Evolutionary conservation across 2,888 invertebrate genomes (phyloP).

Genomic region (Unio delphinus): DNA sequence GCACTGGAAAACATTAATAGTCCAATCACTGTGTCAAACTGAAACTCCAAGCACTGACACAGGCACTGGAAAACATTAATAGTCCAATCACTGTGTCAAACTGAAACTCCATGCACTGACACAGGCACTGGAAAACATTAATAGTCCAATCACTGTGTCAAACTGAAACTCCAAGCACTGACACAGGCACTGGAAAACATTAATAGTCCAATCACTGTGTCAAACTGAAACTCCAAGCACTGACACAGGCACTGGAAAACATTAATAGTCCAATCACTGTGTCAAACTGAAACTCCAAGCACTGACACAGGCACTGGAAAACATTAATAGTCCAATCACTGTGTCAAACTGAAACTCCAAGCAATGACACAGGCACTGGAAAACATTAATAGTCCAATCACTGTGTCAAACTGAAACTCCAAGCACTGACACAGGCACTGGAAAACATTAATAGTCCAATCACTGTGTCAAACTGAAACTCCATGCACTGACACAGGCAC

Average conservation of each 20-base stretch:
- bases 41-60: slow-evolving; percentile 94
- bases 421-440: slow-evolving; percentile 88
- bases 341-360: slow-evolving; percentile 98
- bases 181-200: slow-evolving; percentile 78
- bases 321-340: slow-evolving; percentile 80
- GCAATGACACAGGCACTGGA: slow-evolving; percentile 85
- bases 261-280: slow-evolving; percentile 83
- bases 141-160: slow-evolving; percentile 88
- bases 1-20: slow-evolving; percentile 72
- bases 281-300: slow-evolving; percentile 98
- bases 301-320: slow-evolving; percentile 83
- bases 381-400: slow-evolving; percentile 79
- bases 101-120: slow-evolving; percentile 96
- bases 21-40: slow-evolving; percentile 96
- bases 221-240: slow-evolving; percentile 98
- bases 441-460: slow-evolving; percentile 76
- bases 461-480: slow-evolving; percentile 97
- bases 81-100: slow-evolving; percentile 94
- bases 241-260: slow-evolving; percentile 80
- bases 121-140: slow-evolving; percentile 76
- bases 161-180: slow-evolving; percentile 98
- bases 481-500: slow-evolving; percentile 91
- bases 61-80: slow-evolving; percentile 75
- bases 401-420: slow-evolving; percentile 98
- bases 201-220: slow-evolving; percentile 85